Percentiles rank a stretch among this genome's conserved stretches.
Conservation (phyloP, 2,797 vertebrate species). For the Falco biarmicus region DNA sequence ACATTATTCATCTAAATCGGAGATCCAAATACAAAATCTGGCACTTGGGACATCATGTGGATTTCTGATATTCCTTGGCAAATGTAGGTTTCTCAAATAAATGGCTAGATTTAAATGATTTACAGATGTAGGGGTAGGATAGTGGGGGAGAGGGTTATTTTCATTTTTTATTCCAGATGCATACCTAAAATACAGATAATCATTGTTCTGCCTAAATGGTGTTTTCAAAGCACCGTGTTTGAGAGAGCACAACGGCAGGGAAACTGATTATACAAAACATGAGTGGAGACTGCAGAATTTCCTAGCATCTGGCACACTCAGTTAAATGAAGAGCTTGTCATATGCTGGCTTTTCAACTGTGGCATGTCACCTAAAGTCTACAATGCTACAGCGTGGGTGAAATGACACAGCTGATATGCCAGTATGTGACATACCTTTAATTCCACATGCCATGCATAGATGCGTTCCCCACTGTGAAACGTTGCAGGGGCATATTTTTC, state of each 20-base stretch:
- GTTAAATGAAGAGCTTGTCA: constrained; percentile 41
- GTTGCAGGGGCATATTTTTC: background rate
- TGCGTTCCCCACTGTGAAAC: background rate
- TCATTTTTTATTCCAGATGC: constrained; percentile 18
- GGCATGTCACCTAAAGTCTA: background rate
- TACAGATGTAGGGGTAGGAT: background rate
- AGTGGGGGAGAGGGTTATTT: background rate
- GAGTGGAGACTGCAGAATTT: constrained; percentile 22
- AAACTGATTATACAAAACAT: constrained; percentile 29
- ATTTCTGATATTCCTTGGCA: constrained; percentile 47
- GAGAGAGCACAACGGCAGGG: background rate
- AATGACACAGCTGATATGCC: background rate
- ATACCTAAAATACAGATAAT: background rate
- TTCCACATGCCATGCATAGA: background rate
- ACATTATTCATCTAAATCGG: constrained; percentile 60
- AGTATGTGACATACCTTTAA: background rate
- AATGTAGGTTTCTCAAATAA: constrained; percentile 18
- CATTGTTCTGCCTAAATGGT: background rate
- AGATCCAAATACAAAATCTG: constrained; percentile 58
- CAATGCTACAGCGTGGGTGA: background rate
- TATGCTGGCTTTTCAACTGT: constrained; percentile 27
- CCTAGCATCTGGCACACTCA: constrained; percentile 52
- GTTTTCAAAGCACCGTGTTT: constrained; percentile 29
- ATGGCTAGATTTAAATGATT: constrained; percentile 31
- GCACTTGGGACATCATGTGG: constrained; percentile 28